These are phyloP conservation scores for Chrysina gloriosa DNA, from an alignment of 2,888 invertebrate species.

Conservation along the genomic window DNA sequence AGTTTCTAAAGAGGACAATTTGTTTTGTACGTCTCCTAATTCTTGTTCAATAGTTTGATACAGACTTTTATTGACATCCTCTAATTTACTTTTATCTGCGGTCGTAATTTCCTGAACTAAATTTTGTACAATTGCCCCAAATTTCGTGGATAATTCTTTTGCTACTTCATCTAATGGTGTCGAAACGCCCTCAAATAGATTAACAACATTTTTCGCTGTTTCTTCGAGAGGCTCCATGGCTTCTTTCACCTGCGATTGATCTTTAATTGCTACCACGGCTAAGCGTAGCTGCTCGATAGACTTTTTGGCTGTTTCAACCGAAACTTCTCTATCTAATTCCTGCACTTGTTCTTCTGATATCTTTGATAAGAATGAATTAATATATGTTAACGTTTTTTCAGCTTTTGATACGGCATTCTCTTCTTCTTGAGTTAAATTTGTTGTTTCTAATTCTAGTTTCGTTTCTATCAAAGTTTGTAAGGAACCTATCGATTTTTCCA, in stretches of 20 bases:
- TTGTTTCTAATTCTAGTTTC: slow-evolving; percentile 43
- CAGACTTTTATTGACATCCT: slow-evolving; percentile 23
- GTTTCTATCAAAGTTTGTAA: slow-evolving; percentile 51
- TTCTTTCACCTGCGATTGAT: slow-evolving; percentile 57
- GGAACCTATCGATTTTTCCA: slow-evolving; percentile 57
- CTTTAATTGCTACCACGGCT: slow-evolving; percentile 57
- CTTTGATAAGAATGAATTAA: slow-evolving; percentile 53
- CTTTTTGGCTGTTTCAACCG: slow-evolving; percentile 57
- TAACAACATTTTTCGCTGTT: slow-evolving; percentile 61
- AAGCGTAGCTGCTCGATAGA: slow-evolving; percentile 59
- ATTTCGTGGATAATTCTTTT: slow-evolving; percentile 2
- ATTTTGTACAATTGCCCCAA: slow-evolving; percentile 5
- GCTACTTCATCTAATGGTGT: slow-evolving; percentile 13
- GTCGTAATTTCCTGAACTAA: slow-evolving; percentile 11
- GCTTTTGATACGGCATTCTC: slow-evolving; percentile 55
- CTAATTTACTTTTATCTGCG: slow-evolving; percentile 31
- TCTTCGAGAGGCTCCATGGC: slow-evolving; percentile 61
- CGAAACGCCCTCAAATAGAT: slow-evolving; percentile 60
- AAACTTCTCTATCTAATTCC: slow-evolving; percentile 33
- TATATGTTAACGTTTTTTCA: slow-evolving; percentile 54
- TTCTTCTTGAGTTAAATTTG: slow-evolving; percentile 54
- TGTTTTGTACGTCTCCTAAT: slow-evolving; percentile 25
- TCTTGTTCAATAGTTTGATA: slow-evolving; percentile 23
- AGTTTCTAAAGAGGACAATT: slow-evolving; percentile 21
- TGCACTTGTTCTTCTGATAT: slow-evolving; percentile 38